A percentile compares a stretch with the other conserved stretches of the same genome.
Conservation (phyloP, 2,113 vertebrate species). For the Pelusios castaneus region DNA sequence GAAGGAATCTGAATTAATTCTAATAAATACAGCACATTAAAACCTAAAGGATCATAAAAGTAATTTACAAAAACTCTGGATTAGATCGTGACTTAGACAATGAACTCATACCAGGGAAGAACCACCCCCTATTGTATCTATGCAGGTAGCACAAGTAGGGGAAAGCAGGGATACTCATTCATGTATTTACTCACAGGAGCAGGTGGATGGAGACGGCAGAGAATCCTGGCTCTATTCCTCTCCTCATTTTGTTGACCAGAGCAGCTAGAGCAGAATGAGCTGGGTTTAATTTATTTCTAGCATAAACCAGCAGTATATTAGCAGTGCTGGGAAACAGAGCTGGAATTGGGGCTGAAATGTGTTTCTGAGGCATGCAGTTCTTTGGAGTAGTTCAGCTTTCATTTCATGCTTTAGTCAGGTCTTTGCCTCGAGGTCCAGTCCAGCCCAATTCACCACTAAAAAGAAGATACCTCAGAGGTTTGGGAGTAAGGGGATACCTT, state of each 20-base stretch:
- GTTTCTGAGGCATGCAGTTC: background rate
- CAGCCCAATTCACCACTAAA: background rate
- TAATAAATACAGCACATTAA: background rate
- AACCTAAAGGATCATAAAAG: no score
- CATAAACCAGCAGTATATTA: background rate
- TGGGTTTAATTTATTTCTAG: background rate
- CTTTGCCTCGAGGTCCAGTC: background rate
- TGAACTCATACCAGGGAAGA: background rate
- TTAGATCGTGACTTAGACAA: background rate
- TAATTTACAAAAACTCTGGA: accelerated
- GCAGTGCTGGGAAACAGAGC: background rate
- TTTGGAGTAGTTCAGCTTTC: background rate
- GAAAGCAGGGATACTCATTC: no score
- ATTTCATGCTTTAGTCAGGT: background rate
- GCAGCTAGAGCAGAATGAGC: no score
- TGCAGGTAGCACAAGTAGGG: background rate
- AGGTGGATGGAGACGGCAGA: background rate
- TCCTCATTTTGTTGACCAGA: background rate
- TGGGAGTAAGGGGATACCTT: background rate
- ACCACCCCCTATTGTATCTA: background rate
- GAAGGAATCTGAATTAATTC: no score
- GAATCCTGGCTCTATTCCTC: background rate
- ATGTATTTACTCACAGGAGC: background rate
- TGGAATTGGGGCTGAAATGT: background rate
- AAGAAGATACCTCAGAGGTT: background rate